These are phyloP conservation scores for Hesperia comma DNA, from an alignment of 2,888 invertebrate species.

Conservation along the genomic window DNA sequence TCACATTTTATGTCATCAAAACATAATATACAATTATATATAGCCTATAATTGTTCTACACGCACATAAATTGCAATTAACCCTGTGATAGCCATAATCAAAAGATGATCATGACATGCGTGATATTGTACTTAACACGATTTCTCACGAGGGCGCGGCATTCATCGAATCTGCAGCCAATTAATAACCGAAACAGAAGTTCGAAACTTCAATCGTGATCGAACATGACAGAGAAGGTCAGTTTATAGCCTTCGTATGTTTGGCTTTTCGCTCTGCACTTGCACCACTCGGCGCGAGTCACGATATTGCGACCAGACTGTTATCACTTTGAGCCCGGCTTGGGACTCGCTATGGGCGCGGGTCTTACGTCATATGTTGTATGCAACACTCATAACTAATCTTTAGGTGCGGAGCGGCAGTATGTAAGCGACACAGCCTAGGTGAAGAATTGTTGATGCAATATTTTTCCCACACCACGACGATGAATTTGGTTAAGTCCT, in stretches of 20 bases:
- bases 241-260: conserved; percentile 20
- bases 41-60: no score
- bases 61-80: no score
- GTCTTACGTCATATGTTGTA: not conserved
- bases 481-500: no score
- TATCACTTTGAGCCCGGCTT: no score
- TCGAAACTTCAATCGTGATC: conserved; percentile 29
- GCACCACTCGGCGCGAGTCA: conserved; percentile 8
- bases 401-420: no score
- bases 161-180: conserved; percentile 10
- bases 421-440: no score
- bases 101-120: not conserved
- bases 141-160: conserved; percentile 18
- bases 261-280: conserved; percentile 18
- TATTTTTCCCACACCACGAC: no score
- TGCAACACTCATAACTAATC: no score
- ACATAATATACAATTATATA: no score
- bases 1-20: no score
- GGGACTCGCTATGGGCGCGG: not conserved
- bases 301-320: conserved; percentile 9
- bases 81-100: no score
- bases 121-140: not conserved
- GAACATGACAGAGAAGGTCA: conserved; percentile 34
- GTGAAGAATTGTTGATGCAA: no score
- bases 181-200: conserved; percentile 31